Evolutionary conservation across 2,113 vertebrate genomes (phyloP).

Genomic region (Malurus melanocephalus): DNA sequence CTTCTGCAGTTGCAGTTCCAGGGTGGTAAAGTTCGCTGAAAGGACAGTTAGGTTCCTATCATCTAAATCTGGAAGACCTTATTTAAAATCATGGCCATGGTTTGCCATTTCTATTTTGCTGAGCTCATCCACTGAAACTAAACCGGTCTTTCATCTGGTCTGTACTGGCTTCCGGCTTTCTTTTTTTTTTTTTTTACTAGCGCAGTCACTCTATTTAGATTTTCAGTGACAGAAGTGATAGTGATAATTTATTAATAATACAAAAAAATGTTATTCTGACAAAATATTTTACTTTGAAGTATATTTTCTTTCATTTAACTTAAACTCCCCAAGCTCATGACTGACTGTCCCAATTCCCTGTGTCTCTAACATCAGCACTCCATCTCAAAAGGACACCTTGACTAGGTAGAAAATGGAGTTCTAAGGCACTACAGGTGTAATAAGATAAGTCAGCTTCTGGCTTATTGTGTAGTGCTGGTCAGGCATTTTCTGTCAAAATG

Average conservation of each 20-base stretch:
- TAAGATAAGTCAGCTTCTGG: conserved; percentile 7
- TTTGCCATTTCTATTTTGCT: neutral
- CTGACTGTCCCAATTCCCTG: neutral
- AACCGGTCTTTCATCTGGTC: neutral
- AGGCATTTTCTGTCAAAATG: conserved; percentile 41
- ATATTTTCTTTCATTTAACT: neutral
- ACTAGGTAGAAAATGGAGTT: neutral
- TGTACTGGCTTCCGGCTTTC: neutral
- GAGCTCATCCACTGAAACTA: neutral
- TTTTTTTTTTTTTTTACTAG: neutral
- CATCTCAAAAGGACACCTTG: conserved; percentile 11
- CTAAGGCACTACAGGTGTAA: conserved; percentile 5
- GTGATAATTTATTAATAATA: neutral
- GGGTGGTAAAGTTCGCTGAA: neutral
- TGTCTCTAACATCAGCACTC: neutral
- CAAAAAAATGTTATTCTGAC: neutral
- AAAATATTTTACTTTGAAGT: neutral
- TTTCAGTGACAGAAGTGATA: neutral
- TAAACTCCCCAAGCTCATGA: neutral
- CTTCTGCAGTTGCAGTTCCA: neutral
- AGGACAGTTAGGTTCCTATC: neutral
- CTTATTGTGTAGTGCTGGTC: neutral
- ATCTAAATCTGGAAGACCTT: neutral
- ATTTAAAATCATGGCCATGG: neutral
- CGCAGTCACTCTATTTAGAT: neutral